Evolutionary conservation across 2,797 vertebrate genomes (phyloP).

Genomic region (Kryptolebias ocellatus): DNA sequence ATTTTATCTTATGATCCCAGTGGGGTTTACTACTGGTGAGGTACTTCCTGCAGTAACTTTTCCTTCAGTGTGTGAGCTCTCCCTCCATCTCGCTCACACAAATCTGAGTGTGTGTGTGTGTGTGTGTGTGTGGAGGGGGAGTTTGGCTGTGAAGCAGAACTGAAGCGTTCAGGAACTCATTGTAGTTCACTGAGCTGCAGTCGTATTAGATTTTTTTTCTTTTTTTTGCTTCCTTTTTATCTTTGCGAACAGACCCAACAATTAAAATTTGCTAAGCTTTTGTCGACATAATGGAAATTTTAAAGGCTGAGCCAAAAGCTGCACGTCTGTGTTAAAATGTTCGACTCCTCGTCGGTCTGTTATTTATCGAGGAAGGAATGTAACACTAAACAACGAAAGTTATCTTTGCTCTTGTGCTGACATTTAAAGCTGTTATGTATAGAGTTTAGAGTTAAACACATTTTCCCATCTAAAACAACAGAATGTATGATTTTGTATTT

Average conservation of each 20-base stretch:
- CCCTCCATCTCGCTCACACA: constrained; percentile 38
- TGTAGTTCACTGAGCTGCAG: constrained; percentile 1
- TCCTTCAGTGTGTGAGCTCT: constrained; percentile 37
- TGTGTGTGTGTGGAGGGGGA: constrained; percentile 1
- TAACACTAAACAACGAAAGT: neutral
- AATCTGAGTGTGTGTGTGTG: constrained; percentile 21
- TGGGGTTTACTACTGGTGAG: constrained; percentile 75
- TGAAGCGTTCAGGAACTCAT: constrained; percentile 37
- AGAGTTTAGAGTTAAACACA: too few relatives aligned
- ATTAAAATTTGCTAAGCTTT: neutral
- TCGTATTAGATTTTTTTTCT: neutral
- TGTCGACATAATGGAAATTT: neutral
- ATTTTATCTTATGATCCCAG: constrained; percentile 76
- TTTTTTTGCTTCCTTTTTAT: neutral
- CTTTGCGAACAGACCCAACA: neutral
- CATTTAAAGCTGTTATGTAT: too few relatives aligned
- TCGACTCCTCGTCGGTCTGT: neutral
- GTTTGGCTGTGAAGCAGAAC: constrained; percentile 59
- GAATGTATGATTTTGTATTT: too few relatives aligned
- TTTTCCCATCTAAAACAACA: too few relatives aligned
- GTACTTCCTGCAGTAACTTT: constrained; percentile 82
- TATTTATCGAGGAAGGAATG: neutral
- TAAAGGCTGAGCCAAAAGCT: neutral
- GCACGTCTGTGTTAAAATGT: neutral
- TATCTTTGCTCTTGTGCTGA: too few relatives aligned